Conservation (phyloP, 2,797 vertebrate genomes). For the Nyctalus aviator region DNA sequence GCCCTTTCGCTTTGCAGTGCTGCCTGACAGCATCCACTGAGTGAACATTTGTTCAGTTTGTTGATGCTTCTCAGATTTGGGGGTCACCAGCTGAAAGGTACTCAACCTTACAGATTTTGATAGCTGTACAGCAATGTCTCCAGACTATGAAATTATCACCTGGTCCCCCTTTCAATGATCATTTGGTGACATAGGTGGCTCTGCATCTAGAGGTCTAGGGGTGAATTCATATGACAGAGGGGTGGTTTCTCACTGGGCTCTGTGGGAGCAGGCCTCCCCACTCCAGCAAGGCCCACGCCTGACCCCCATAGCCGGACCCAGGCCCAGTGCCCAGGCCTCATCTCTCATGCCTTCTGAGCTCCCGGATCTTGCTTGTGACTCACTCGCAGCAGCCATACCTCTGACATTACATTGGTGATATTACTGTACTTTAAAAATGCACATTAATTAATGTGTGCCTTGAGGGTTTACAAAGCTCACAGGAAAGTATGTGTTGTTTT, state of each 20-base stretch:
- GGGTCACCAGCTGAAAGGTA: background rate
- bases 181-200: background rate
- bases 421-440: slow-evolving; percentile 51
- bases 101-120: background rate
- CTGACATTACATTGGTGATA: slow-evolving; percentile 60
- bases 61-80: background rate
- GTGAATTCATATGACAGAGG: background rate
- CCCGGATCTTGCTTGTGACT: background rate
- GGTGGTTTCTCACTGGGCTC: background rate
- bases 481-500: slow-evolving; percentile 81
- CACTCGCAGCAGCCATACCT: background rate
- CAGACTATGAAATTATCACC: background rate
- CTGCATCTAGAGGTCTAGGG: background rate
- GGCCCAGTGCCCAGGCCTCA: background rate
- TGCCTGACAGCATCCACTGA: background rate
- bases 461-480: slow-evolving; percentile 75
- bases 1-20: background rate
- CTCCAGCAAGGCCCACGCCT: too few species aligned
- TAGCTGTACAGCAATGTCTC: background rate
- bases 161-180: background rate
- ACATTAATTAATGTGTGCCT: slow-evolving; percentile 3
- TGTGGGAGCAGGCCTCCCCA: accelerated
- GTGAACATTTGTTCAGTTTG: background rate
- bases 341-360: background rate
- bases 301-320: background rate